These are phyloP conservation scores for Agriopis leucophaearia DNA, from an alignment of 2,888 invertebrate genomes.

Conservation along the genomic window DNA sequence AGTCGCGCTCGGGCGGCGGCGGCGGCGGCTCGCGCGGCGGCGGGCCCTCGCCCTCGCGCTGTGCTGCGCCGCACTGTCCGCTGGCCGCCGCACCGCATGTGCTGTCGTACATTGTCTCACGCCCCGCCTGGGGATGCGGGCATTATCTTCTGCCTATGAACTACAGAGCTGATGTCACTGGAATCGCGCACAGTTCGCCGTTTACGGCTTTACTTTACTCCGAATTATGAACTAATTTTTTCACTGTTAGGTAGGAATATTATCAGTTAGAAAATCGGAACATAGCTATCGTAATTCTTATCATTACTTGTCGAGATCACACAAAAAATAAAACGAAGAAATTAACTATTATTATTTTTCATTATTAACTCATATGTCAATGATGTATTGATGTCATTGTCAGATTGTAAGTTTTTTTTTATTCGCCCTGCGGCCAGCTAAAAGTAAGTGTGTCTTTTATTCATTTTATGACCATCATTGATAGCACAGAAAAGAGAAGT, in stretches of 20 bases:
- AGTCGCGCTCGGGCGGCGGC: slow-evolving; percentile 87
- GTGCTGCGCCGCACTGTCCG: slow-evolving; percentile 88
- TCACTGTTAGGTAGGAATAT: background rate
- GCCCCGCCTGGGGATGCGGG: slow-evolving; percentile 30
- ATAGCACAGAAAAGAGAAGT: no score
- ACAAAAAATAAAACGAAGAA: background rate
- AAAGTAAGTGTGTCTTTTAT: no score
- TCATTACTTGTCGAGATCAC: slow-evolving; percentile 1
- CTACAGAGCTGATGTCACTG: background rate
- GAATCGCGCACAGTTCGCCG: background rate
- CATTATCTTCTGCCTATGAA: slow-evolving; percentile 37
- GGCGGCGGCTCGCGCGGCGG: slow-evolving; percentile 88
- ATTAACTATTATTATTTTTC: no score
- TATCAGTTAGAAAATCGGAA: slow-evolving; percentile 16
- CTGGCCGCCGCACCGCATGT: slow-evolving; percentile 90
- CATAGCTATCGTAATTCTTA: slow-evolving; percentile 2
- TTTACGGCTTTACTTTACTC: background rate
- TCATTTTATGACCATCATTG: no score
- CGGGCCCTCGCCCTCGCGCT: slow-evolving; percentile 87
- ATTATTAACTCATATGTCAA: no score
- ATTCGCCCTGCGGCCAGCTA: no score
- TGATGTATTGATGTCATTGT: no score
- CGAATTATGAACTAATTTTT: background rate
- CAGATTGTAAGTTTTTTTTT: no score
- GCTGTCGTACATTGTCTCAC: slow-evolving; percentile 88